A percentile compares a stretch with the other conserved stretches of the same genome.
phyloP scores from a whole-genome alignment of 2,888 invertebrate genomes.

The Troilus luridus region DNA sequence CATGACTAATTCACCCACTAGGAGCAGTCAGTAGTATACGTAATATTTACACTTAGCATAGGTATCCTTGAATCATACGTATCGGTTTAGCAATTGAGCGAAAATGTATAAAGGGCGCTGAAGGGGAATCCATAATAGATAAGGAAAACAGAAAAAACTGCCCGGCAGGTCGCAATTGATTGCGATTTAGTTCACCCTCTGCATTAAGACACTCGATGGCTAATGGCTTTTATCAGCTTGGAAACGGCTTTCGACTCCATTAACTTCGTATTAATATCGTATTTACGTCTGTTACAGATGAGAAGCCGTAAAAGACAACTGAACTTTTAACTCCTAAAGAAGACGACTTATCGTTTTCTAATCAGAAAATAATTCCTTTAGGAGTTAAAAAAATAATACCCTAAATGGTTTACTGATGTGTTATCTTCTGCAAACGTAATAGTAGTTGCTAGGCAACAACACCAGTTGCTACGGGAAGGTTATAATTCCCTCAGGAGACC shows the following conservation, averaged over 20 bases:
- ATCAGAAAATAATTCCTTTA: background rate
- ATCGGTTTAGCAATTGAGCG: background rate
- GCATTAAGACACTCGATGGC: background rate
- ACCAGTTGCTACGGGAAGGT: no score
- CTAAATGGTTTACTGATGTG: no score
- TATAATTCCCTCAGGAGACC: no score
- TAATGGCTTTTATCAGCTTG: background rate
- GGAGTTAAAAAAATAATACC: background rate
- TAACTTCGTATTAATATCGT: background rate
- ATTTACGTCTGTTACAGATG: background rate
- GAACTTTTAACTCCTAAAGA: background rate
- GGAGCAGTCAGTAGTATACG: background rate
- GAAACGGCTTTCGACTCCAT: constrained; percentile 21
- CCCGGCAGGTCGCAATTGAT: background rate
- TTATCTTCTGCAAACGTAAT: no score
- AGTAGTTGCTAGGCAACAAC: no score
- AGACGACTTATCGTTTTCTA: background rate
- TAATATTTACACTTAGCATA: background rate
- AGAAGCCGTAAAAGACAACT: background rate
- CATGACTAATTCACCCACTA: background rate
- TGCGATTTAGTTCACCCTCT: background rate
- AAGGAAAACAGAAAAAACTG: background rate
- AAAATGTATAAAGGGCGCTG: background rate
- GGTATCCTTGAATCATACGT: background rate
- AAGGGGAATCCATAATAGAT: background rate